These are phyloP conservation scores for Symphodus melops DNA, from an alignment of 2,113 vertebrate genomes.

Conservation along the genomic window DNA sequence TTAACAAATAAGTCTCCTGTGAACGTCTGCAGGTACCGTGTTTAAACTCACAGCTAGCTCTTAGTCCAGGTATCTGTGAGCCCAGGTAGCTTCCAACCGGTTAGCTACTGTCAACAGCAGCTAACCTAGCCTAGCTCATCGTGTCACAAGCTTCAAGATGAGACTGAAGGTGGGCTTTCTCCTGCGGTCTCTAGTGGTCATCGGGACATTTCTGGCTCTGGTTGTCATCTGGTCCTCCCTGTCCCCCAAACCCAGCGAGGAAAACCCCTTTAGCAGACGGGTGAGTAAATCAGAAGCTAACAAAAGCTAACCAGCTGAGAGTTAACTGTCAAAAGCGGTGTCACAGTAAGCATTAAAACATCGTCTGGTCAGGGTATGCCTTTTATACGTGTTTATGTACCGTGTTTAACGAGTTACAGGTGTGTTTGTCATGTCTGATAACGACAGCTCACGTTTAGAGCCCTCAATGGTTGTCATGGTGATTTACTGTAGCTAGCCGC, in stretches of 20 bases:
- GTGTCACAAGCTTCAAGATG: conserved; percentile 64
- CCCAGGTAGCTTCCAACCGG: conserved; percentile 4
- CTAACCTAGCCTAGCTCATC: conserved; percentile 38
- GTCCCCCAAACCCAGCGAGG: conserved; percentile 82
- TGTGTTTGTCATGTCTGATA: background rate
- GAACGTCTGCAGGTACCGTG: no score
- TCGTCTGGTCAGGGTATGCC: no score
- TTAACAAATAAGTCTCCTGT: no score
- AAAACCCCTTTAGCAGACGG: conserved; percentile 77
- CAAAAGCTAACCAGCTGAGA: background rate
- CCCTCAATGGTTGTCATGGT: conserved; percentile 75
- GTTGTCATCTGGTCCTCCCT: conserved; percentile 91
- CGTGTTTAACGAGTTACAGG: background rate
- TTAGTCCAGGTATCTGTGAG: background rate
- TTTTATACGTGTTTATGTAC: background rate
- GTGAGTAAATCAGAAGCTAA: conserved; percentile 80
- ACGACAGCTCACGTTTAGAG: background rate
- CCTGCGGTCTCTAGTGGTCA: conserved; percentile 87
- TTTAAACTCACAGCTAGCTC: background rate
- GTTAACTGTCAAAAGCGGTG: background rate
- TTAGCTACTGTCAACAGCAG: conserved; percentile 5
- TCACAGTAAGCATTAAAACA: background rate
- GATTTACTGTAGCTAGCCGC: conserved; percentile 41
- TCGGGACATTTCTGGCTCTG: conserved; percentile 89
- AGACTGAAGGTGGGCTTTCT: conserved; percentile 92